Percentiles rank a stretch among this genome's conserved stretches.
Conservation (phyloP, 2,888 invertebrate genomes). For the Laspeyria flexula region DNA sequence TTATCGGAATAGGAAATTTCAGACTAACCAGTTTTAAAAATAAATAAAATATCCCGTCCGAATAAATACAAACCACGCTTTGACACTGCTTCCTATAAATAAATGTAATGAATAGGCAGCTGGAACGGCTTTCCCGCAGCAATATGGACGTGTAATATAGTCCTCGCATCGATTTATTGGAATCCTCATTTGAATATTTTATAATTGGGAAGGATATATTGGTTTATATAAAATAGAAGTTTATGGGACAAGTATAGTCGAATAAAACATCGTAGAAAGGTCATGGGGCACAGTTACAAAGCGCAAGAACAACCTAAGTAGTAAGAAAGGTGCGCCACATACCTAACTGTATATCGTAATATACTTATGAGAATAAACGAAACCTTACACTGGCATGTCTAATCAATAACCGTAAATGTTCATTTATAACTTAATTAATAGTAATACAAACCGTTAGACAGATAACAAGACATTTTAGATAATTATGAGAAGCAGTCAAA, state of each 20-base stretch:
- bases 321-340: constrained; percentile 19
- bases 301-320: constrained; percentile 10
- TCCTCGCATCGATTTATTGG: constrained; percentile 78
- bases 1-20: constrained; percentile 78
- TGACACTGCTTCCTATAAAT: constrained; percentile 83
- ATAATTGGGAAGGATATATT: constrained; percentile 67
- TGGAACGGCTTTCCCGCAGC: constrained; percentile 68
- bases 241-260: constrained; percentile 18
- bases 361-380: constrained; percentile 16
- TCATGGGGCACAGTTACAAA: constrained; percentile 13
- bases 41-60: constrained; percentile 79
- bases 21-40: constrained; percentile 78
- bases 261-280: constrained; percentile 22
- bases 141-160: constrained; percentile 80
- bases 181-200: constrained; percentile 78
- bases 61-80: constrained; percentile 80
- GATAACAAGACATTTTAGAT: background rate
- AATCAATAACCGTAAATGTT: constrained; percentile 33
- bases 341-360: constrained; percentile 30
- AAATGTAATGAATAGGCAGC: constrained; percentile 83
- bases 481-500: background rate
- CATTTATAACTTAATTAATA: constrained; percentile 42
- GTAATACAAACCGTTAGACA: constrained; percentile 29
- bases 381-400: constrained; percentile 31
- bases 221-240: constrained; percentile 45